phyloP scores from a whole-genome alignment of 2,797 vertebrate genomes.

The Protonibea diacanthus region DNA sequence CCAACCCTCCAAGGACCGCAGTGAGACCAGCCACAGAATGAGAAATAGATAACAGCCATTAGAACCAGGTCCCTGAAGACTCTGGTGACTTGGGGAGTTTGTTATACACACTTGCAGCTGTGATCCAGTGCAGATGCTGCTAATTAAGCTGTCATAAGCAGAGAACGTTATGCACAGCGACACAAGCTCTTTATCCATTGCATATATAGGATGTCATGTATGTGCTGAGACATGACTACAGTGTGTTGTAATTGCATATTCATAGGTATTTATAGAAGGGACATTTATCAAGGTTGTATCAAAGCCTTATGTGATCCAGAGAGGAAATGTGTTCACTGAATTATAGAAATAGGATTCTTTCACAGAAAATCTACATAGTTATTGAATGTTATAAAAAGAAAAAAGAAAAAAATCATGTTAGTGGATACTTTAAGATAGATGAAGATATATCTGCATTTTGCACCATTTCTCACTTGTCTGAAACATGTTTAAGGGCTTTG shows the following conservation, averaged over 20 bases:
- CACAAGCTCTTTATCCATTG: slow-evolving; percentile 40
- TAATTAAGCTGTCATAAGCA: slow-evolving; percentile 52
- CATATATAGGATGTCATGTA: slow-evolving; percentile 17
- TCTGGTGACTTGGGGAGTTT: slow-evolving; percentile 39
- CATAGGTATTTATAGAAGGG: slow-evolving; percentile 33
- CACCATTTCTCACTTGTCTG: neutral
- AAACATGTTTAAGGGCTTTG: neutral
- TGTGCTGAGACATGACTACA: slow-evolving; percentile 30
- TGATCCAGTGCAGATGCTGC: slow-evolving; percentile 33
- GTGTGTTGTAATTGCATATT: slow-evolving; percentile 24
- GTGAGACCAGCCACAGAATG: slow-evolving; percentile 20
- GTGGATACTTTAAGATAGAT: neutral
- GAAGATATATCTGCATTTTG: neutral
- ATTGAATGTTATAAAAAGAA: neutral
- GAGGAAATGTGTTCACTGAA: neutral
- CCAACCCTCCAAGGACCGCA: slow-evolving; percentile 24
- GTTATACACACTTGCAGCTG: slow-evolving; percentile 2
- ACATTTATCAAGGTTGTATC: slow-evolving; percentile 38
- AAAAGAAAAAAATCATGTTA: neutral
- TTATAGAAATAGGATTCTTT: neutral
- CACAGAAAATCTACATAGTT: neutral
- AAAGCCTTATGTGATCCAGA: slow-evolving; percentile 5
- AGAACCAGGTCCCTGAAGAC: slow-evolving; percentile 33
- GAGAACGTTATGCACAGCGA: slow-evolving; percentile 38
- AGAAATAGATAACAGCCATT: slow-evolving; percentile 41